phyloP scores from a whole-genome alignment of 2,113 vertebrate genomes.

The Nothobranchius furzeri region DNA sequence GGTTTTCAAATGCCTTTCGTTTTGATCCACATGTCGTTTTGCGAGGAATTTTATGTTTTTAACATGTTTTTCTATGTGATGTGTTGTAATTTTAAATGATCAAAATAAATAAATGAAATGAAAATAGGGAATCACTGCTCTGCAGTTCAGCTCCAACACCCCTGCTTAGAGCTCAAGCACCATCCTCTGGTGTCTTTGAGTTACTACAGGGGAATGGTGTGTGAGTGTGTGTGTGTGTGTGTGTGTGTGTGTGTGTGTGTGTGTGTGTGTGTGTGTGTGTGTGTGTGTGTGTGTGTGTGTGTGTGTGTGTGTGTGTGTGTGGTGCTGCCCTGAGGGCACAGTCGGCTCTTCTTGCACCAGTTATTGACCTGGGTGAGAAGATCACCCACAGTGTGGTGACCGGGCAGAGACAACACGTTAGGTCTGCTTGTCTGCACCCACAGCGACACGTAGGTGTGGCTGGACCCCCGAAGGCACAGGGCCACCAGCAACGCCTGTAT shows the following conservation, averaged over 20 bases:
- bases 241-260: no score
- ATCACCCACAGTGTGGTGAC: slow-evolving; percentile 39
- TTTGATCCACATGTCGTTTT: no score
- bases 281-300: no score
- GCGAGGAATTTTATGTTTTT: no score
- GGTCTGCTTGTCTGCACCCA: slow-evolving; percentile 28
- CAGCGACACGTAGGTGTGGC: slow-evolving; percentile 13
- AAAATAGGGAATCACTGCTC: background rate
- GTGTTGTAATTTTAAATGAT: no score
- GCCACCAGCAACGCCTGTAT: slow-evolving; percentile 21
- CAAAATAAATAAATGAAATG: background rate
- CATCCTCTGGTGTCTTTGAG: slow-evolving; percentile 63
- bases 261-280: background rate
- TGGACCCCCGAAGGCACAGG: slow-evolving; percentile 51
- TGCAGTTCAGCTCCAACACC: background rate
- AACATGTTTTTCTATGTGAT: no score
- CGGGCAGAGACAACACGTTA: slow-evolving; percentile 28
- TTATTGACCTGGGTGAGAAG: slow-evolving; percentile 53
- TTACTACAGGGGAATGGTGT: slow-evolving; percentile 38
- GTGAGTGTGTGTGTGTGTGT: no score
- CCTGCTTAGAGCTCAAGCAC: slow-evolving; percentile 62
- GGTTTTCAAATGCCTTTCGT: no score
- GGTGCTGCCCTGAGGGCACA: slow-evolving; percentile 31
- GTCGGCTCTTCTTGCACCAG: slow-evolving; percentile 41
- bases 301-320: no score